Base-by-base conservation (phyloP, 1,140 invertebrate genomes). In the Fopius arisanus region DNA sequence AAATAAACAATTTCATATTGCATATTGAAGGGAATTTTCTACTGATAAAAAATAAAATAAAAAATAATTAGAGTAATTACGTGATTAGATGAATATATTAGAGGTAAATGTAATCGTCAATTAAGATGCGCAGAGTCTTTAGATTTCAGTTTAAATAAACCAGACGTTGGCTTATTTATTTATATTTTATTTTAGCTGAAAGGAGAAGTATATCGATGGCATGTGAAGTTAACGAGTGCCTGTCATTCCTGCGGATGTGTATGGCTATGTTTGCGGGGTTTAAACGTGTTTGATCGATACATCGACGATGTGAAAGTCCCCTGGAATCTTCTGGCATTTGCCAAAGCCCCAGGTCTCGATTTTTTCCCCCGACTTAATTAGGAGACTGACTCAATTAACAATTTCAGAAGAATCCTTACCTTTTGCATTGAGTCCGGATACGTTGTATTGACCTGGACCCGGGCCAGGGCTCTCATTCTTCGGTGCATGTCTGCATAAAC, bases 381-480 rank as follows among this genome's bases (percentile, higher is more conserved):
- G 16, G 12, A 4, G n/a, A n/a, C n/a, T 23, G n/a, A 65, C 5
- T 65, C 28, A 12, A n/a, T 5, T 1, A 65, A 29, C 9, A 65
- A 9, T 33, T 31, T 31, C 14, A 65, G 12, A 66, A 66, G n/a
- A 3, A 66, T 67, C 37, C 75, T 88, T 89, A 90, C 95, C 95
- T 92, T 95, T 96, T 51, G 93, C 90, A 70, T 93, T 92, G 77
- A 96, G 89, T 21, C 95, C 94, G 66, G 94, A 93, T 14, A 96
- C 92, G 84, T 96, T 96, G 83, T 96, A 96, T 75, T 94, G 92
- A 3, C 94, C 95, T 7, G 95, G 95, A 21, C 95, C 95, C 0
- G 95, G 95, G n/a, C 95, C 95, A 19, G 82, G 90, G 54, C 88
- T 90, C 37, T 90, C 88, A 29, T 83, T 86, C 75, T 90, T 90